phyloP scores from a whole-genome alignment of 2,888 invertebrate species.

The Cenopis cana region DNA sequence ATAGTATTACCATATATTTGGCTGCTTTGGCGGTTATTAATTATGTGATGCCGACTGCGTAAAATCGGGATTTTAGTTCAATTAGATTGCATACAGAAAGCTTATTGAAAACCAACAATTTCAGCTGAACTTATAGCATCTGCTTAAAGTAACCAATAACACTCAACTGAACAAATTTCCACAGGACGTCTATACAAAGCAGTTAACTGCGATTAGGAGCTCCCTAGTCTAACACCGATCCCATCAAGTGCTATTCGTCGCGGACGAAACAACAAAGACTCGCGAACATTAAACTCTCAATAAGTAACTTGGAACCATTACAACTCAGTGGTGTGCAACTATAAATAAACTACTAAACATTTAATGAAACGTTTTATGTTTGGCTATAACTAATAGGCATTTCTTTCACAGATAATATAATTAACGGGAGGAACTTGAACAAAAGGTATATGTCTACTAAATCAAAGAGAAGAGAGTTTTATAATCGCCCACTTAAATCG shows the following conservation, averaged over 20 bases:
- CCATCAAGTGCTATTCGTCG: background rate
- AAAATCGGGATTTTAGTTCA: too few relatives aligned
- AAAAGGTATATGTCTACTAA: background rate
- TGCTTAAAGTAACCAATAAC: background rate
- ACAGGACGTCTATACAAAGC: background rate
- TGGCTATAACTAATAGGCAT: background rate
- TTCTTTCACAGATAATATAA: background rate
- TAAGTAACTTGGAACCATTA: background rate
- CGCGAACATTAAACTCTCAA: conserved; percentile 11
- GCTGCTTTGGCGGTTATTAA: too few relatives aligned
- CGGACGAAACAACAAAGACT: background rate
- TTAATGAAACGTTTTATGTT: background rate
- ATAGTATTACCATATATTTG: background rate
- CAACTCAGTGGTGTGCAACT: background rate
- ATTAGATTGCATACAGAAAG: too few relatives aligned
- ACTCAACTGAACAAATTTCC: background rate
- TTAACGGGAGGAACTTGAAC: background rate
- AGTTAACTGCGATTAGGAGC: background rate
- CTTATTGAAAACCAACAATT: too few relatives aligned
- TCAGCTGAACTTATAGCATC: too few relatives aligned
- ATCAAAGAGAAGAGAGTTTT: background rate
- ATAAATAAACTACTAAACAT: conserved; percentile 10
- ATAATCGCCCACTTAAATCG: too few relatives aligned
- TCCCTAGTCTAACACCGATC: background rate
- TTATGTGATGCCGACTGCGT: too few relatives aligned